Evolutionary conservation across 2,888 invertebrate species (phyloP), one percentile per base, ranked within the genome.

Genomic region (Plagiodera versicolora): DNA sequence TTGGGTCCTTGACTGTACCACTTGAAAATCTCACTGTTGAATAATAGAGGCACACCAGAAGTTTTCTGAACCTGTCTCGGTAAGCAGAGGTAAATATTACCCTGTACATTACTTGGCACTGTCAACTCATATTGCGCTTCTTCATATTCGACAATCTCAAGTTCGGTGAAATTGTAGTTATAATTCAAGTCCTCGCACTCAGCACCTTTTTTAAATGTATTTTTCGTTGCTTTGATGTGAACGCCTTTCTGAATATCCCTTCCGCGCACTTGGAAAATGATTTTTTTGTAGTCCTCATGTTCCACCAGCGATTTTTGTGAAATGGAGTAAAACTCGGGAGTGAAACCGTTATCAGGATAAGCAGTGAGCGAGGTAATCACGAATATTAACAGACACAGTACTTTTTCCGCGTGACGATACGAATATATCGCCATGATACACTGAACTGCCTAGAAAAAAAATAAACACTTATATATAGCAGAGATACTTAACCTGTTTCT

Each of bases 1-100:
- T 80, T 74, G 32, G 71, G 71, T 35, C 85, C 85, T 73, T 85
- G 85, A 72, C 85, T 85, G 64, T 81, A 75, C 84, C 85, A 85
- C 58, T 67, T 63, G 44, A 63, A 63, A 18, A 71, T 64, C 73
- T 78, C 60, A 73, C 76, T 66, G 66, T 70, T 48, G 68, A 73
- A 60, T 67, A 77, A 65, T 79, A 79, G 63, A 78, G 73, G 76
- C 80, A 83, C 72, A 73, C 82, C 68, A 80, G 75, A 76, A 75
- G 81, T 9, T 69, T 77, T 32, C 44, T 56, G 67, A 24, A 69
- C 57, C 53, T 65, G 57, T 48, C 67, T 74, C 6, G 77, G 75
- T 66, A 79, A 73, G 72, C 80, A 80, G 47, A 80, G 74, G 69
- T 77, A 79, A 57, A 79, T 61, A 59, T 71, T 70, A 56, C 74